Percentiles rank a stretch among this genome's conserved stretches.
Conservation (phyloP, 2,113 vertebrate genomes). For the Meles meles region DNA sequence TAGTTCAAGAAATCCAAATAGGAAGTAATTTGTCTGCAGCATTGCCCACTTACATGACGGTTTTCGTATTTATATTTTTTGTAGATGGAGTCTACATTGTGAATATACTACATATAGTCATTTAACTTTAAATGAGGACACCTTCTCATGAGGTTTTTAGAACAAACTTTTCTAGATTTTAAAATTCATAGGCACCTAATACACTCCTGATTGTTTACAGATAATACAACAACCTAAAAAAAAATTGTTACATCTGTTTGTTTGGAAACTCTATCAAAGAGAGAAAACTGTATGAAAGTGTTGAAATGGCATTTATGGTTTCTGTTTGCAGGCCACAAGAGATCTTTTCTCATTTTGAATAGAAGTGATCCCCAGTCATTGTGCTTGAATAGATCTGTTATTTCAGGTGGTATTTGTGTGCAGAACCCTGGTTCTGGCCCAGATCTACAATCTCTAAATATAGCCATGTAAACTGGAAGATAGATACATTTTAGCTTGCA, state of each 20-base stretch:
- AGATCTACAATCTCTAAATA: conserved; percentile 28
- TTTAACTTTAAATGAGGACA: conserved; percentile 19
- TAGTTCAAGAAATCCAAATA: conserved; percentile 19
- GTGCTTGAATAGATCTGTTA: conserved; percentile 11
- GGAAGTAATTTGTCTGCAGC: background rate
- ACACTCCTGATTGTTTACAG: background rate
- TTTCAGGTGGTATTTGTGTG: conserved; percentile 42
- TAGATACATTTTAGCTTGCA: conserved; percentile 24
- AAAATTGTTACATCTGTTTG: background rate
- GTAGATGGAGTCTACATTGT: background rate
- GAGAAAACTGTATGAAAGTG: conserved; percentile 20
- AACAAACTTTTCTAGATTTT: background rate
- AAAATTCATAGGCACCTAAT: background rate
- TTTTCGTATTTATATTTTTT: background rate
- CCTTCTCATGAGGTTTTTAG: background rate
- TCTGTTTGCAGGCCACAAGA: background rate
- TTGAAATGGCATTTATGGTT: conserved; percentile 38
- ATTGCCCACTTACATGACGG: conserved; percentile 4
- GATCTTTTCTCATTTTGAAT: conserved; percentile 41
- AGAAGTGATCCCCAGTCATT: background rate
- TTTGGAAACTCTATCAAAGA: conserved; percentile 20
- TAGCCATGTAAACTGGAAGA: conserved; percentile 27
- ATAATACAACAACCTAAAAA: background rate
- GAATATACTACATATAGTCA: background rate
- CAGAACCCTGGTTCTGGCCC: conserved; percentile 9